A percentile compares a stretch with the other conserved stretches of the same genome.
Evolutionary conservation across 53 echinoderm and acorn worm genomes (phyloP).

Genomic region (Henricia sp.): DNA sequence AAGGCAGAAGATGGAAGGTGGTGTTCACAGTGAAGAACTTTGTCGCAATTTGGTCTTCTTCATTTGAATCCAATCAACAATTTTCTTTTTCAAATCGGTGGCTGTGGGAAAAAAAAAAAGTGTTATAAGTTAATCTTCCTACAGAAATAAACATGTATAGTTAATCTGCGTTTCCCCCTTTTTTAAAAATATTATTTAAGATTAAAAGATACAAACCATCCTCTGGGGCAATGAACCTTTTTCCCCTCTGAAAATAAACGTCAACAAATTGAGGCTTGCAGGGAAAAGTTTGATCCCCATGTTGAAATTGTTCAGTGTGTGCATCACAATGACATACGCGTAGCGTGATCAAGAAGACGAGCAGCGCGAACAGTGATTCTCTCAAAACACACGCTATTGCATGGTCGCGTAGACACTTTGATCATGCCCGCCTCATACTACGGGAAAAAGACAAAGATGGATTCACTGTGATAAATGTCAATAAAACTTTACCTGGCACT

Average conservation of each 20-base stretch:
- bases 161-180: not conserved
- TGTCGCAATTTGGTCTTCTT: slow-evolving; percentile 66
- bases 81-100: slow-evolving; percentile 79
- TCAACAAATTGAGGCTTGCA: not conserved
- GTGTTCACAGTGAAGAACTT: not conserved
- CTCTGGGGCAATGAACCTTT: too few relatives aligned
- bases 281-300: not conserved
- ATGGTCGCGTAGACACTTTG: too few relatives aligned
- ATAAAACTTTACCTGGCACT: slow-evolving; percentile 78
- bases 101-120: slow-evolving; percentile 61
- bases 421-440: not conserved
- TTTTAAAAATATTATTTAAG: not conserved
- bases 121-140: too few relatives aligned
- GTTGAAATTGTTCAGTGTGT: too few relatives aligned
- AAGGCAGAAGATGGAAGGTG: not conserved
- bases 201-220: too few relatives aligned
- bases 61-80: slow-evolving; percentile 77
- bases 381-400: too few relatives aligned
- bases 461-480: too few relatives aligned
- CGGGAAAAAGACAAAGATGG: not conserved
- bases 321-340: too few relatives aligned
- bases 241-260: too few relatives aligned
- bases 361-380: too few relatives aligned
- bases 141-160: not conserved
- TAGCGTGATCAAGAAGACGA: too few relatives aligned